A percentile compares a stretch with the other conserved stretches of the same genome.
phyloP scores from a whole-genome alignment of 2,888 invertebrate genomes.

The Leptogaster cylindrica region DNA sequence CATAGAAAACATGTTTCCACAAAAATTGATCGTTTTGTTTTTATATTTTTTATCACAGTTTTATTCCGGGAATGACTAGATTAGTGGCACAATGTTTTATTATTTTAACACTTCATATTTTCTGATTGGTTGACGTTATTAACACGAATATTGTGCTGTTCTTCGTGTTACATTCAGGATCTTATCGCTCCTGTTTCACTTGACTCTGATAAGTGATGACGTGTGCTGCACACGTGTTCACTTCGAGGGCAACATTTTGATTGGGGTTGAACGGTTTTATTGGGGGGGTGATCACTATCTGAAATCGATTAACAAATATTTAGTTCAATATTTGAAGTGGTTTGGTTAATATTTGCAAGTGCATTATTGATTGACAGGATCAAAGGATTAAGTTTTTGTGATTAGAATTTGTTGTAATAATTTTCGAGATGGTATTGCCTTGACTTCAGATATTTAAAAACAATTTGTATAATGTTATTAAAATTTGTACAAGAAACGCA shows the following conservation, averaged over 20 bases:
- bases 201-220: constrained; percentile 46
- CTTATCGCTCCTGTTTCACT: constrained; percentile 11
- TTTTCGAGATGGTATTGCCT: no score
- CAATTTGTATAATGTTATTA: no score
- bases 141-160: not conserved
- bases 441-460: no score
- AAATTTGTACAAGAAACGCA: no score
- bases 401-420: no score
- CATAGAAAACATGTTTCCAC: constrained; percentile 67
- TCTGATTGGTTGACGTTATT: not conserved
- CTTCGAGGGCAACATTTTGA: constrained; percentile 3
- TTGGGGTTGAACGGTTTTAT: not conserved
- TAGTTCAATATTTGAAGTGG: constrained; percentile 18
- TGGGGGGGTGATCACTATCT: not conserved
- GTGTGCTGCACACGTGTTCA: constrained; percentile 55
- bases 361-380: not conserved
- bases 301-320: constrained; percentile 29
- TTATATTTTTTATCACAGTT: constrained; percentile 24
- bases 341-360: constrained; percentile 15
- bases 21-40: not conserved
- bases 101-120: constrained; percentile 11
- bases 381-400: not conserved
- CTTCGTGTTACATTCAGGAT: constrained; percentile 1
- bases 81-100: not conserved
- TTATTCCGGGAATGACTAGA: constrained; percentile 12